A percentile compares a stretch with the other conserved stretches of the same genome.
These are phyloP conservation scores for Reticulitermes speratus DNA, from an alignment of 1,140 invertebrate genomes.

Conservation along the genomic window DNA sequence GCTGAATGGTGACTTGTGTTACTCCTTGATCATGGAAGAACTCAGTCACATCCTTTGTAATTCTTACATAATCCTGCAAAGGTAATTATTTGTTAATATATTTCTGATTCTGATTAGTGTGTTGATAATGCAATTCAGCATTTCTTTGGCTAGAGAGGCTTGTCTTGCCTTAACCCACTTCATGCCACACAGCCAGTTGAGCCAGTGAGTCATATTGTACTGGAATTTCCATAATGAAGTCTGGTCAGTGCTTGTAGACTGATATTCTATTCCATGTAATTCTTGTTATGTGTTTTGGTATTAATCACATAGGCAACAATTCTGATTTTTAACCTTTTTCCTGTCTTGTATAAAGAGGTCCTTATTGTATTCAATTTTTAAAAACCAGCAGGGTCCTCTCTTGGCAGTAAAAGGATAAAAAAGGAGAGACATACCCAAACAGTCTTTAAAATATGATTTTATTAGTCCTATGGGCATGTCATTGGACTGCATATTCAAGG, in stretches of 20 bases:
- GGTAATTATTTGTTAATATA: slow-evolving; percentile 34
- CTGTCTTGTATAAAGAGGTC: too few relatives aligned
- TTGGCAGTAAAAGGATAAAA: too few relatives aligned
- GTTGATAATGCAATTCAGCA: not conserved
- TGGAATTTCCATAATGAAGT: not conserved
- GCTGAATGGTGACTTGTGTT: slow-evolving; percentile 73
- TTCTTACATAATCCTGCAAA: slow-evolving; percentile 60
- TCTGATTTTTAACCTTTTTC: too few relatives aligned
- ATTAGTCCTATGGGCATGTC: too few relatives aligned
- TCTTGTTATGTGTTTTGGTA: too few relatives aligned
- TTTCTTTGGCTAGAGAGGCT: not conserved
- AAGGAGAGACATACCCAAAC: too few relatives aligned
- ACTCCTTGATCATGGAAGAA: slow-evolving; percentile 75
- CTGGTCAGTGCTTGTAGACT: not conserved
- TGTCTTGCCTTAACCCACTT: not conserved
- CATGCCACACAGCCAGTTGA: not conserved
- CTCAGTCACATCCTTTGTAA: slow-evolving; percentile 61
- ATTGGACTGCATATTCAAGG: too few relatives aligned
- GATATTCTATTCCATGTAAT: not conserved
- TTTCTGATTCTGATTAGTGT: not conserved
- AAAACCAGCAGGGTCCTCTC: too few relatives aligned
- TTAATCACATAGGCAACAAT: too few relatives aligned
- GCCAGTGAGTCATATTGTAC: not conserved
- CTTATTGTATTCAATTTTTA: too few relatives aligned
- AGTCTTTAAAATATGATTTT: too few relatives aligned